phyloP scores from a whole-genome alignment of 2,888 invertebrate genomes.

The Ochropacha duplaris region DNA sequence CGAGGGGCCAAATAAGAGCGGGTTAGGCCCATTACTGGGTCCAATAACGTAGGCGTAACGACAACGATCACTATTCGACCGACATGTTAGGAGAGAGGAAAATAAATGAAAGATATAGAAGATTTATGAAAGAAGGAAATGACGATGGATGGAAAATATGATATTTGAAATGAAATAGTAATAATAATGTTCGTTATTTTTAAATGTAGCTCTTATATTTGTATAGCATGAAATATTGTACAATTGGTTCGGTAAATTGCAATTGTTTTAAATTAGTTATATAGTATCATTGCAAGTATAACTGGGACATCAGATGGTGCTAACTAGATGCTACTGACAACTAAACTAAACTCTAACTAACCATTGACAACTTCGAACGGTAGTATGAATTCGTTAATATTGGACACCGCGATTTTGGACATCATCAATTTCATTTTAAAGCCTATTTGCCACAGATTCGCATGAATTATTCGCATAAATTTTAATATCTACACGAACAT shows the following conservation, averaged over 20 bases:
- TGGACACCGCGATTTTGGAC: neutral
- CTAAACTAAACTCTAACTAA: neutral
- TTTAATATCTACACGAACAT: too few relatives aligned
- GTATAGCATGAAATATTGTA: too few relatives aligned
- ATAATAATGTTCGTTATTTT: too few relatives aligned
- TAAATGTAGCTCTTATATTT: too few relatives aligned
- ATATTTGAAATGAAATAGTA: too few relatives aligned
- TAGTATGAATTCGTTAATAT: neutral
- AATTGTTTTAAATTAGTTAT: neutral
- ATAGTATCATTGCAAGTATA: neutral
- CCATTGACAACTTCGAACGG: neutral
- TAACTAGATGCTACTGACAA: neutral
- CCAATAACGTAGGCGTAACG: neutral
- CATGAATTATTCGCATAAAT: too few relatives aligned
- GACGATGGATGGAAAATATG: neutral
- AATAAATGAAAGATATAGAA: neutral
- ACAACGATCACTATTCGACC: neutral
- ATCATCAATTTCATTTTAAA: neutral
- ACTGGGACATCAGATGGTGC: neutral
- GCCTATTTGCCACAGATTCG: neutral
- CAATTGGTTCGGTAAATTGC: neutral
- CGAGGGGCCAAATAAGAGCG: conserved; percentile 7
- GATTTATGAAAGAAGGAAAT: neutral
- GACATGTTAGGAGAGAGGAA: neutral
- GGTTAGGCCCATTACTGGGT: neutral